Evolutionary conservation across 2,888 invertebrate species (phyloP), one percentile per base, ranked within the genome.

Genomic region (Apamea monoglypha): DNA sequence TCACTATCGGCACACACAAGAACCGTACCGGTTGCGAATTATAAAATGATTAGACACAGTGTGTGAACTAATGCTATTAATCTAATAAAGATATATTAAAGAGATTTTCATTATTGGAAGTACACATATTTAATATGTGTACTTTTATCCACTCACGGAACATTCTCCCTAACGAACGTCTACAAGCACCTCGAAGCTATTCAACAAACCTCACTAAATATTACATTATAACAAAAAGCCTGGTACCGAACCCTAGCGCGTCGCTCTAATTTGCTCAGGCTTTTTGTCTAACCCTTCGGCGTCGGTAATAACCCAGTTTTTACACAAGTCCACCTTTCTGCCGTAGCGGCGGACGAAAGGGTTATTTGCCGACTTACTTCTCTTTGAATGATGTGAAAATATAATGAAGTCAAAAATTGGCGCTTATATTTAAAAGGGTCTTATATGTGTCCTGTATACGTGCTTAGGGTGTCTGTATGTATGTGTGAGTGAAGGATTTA

Each of bases 231-330:
- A 79, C 84, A 87, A 84, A 87, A 87, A 84, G 21, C 59, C 18
- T 50, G 56, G 29, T 14, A 56, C 59, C 66, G 74, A 66, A 74
- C 80, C 71, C 70, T 68, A 67, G 76, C 74, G 16, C 56, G 59
- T 50, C 80, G 73, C 32, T 81, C 59, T 88, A 82, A 86, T 86
- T 88, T 81, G 74, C 76, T 76, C 81, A 85, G 61, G 74, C 88
- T 86, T 86, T 86, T 78, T 86, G 78, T 86, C 53, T 74, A 79
- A 81, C 73, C 81, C 82, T 78, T 72, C 67, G 61, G 14, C 56
- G 72, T 50, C 68, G 40, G 82, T 72, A 79, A 85, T 88, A 86
- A 82, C 78, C 86, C 86, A 67, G 82, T 86, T 86, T 87, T 81
- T 83, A 71, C 70, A 61, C 75, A 40, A 64, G 74, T 63, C 76